Evolutionary conservation across 2,113 vertebrate genomes (phyloP).

Genomic region (Struthidea cinerea): DNA sequence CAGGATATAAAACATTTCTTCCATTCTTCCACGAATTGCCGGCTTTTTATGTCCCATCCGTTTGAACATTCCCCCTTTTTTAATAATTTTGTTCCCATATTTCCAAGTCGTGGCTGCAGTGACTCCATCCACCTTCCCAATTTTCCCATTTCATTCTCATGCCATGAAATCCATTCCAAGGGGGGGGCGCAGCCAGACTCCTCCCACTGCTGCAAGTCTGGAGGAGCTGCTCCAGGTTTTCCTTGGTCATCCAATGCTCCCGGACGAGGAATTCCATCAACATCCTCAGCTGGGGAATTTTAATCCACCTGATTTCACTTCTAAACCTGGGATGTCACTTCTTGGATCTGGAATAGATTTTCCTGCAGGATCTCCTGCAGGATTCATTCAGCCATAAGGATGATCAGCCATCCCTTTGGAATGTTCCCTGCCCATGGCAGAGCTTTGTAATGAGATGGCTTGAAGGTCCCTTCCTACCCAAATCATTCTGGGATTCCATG

Average conservation of each 20-base stretch:
- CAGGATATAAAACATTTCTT: constrained; percentile 41
- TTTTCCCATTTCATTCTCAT: not conserved
- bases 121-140: not conserved
- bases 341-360: not conserved
- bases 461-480: no score
- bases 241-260: not conserved
- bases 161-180: rapidly evolving
- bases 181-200: not conserved
- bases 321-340: not conserved
- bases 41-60: not conserved
- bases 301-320: not conserved
- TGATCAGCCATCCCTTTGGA: not conserved
- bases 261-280: not conserved
- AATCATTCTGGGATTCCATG: not conserved
- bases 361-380: not conserved
- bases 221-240: not conserved
- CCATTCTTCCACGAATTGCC: not conserved
- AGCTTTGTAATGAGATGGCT: not conserved
- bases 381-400: not conserved
- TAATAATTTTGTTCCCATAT: not conserved
- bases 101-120: not conserved
- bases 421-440: not conserved
- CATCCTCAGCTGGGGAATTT: no score
- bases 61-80: not conserved
- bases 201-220: rapidly evolving